Base-by-base conservation (phyloP, 2,888 invertebrate genomes). In the Embidobia sp. region DNA sequence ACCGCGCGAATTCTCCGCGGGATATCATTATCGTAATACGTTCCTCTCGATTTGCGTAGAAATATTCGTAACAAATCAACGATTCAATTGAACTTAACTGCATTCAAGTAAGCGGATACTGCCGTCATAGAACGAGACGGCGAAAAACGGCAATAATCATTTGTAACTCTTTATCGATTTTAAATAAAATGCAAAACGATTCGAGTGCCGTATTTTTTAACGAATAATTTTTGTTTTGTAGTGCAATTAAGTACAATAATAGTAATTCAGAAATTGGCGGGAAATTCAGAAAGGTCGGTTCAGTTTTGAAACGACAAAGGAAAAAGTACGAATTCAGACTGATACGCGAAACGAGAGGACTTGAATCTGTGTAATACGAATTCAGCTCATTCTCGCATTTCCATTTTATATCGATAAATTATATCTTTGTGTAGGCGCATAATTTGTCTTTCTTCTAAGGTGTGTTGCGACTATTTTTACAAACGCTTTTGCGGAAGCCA, bases 401-500 rank as follows among this genome's bases (percentile, higher is more conserved):
- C 3, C 37, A 69, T 57, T 10, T 48, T 70, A 35, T 27, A 40
- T 51, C 69, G 27, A 70, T 70, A 31, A 70, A 55, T 55, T 31
- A 51, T 10, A 29, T 29, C 40, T 37, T 18, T 27, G 18, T 15
- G 10, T 11, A 40, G n/a, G 18, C 22, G 37, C 29, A 22, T 10
- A 31, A 49, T 51, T 59, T 22, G 27, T 63, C 46, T 61, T 44
- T 70, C 51, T 55, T 48, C 35, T 46, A 27, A 61, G 40, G 66
- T 29, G 64, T 42, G 59, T 31, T 53, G 13, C 26, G 10, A 6
- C 49, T 73, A 59, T 66, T 66, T 46, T 66, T 51, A 37, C 7
- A n/a, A n/a, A n/a, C 5, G 18, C 19, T 33, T 51, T 66, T 59
- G 51, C 74, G 67, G 67, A 74, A 74, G 53, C 31, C n/a, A 2